Base-by-base conservation (phyloP, 1,140 invertebrate genomes). In the Aphelenchoides avenae region DNA sequence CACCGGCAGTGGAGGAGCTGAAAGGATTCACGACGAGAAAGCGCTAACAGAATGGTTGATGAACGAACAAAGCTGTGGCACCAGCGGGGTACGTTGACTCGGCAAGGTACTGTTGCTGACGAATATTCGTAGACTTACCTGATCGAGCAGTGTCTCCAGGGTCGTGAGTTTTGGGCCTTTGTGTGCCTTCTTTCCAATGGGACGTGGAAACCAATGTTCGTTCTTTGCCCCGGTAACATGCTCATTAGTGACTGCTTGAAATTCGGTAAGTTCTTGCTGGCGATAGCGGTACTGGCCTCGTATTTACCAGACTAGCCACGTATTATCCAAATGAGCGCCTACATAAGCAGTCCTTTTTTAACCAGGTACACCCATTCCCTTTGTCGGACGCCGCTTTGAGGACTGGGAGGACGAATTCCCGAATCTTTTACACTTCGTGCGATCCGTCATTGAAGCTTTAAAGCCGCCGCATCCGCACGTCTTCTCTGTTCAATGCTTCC, bases 401-500 rank as follows among this genome's bases (percentile, higher is more conserved):
- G 27, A 58, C 15, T 18, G n/a, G 20, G 56, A 58, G 57, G 39
- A 36, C 11, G 56, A 59, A 20, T 59, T 59, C 43, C 57, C 57
- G 18, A 27, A 47, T 1, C 5, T 59, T 9, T 15, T 20, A 27
- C 20, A 59, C 30, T 59, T 59, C 34, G 55, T 61, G 6, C 22
- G 30, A 0, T n/a, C 22, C 26, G 56, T 44, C 9, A 47, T 42
- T 3, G 39, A 29, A 36, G 48, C 27, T 33, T 24, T 59, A 1
- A 44, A 59, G 15, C 57, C 57, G 13, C 56, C 56, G 5, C 22
- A 54, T 33, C 57, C 57, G 13, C 57, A 59, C 29, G 24, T 59
- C 15, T 59, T 59, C 34, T 59, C 52, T 30, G 57, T 59, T n/a
- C 57, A 59, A 59, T 51, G 57, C 13, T 59, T 59, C 43, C 57